Base-by-base conservation (phyloP, 2,888 invertebrate species). In the Dinocampus coccinellae region DNA sequence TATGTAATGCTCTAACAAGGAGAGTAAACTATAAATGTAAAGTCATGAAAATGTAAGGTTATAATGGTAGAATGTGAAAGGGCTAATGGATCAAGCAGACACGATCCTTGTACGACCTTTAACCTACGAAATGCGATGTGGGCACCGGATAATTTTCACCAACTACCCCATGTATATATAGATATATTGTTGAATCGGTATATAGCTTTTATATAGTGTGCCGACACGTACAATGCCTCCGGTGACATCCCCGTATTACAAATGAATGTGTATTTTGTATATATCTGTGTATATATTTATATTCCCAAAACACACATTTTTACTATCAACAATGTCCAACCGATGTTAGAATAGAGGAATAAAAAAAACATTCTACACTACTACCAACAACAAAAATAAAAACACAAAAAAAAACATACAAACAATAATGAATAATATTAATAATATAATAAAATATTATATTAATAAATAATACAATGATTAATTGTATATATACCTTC, bases 401-500 rank as follows among this genome's bases (percentile, higher is more conserved):
- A 4, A 29, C 7, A 29, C 7, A 4, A 29, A 29, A 4, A 4
- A 4, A 29, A 4, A 4, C 7, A 29, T 29, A 7, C 3, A 29
- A 4, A 7, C 3, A 29, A 29, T 29, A 29, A 4, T 29, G 3
- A 29, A 29, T 29, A 4, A 29, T 3, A 4, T 29, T 29, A 7
- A 29, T 29, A 29, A 4, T 29, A 4, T 4, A 29, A 29, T 4
- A 4, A 7, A 29, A 29, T 29, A 29, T 29, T 29, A n/a, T 29
- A 29, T 29, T 29, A 29, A 29, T 29, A 7, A 29, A 29, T 22
- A 58, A 39, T 55, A n/a, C n/a, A n/a, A n/a, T n/a, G n/a, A n/a
- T n/a, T n/a, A n/a, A n/a, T n/a, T n/a, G n/a, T n/a, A 39, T 33
- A 63, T 57, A 84, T 89, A 95, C 96, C 97, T 89, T 92, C 92